phyloP scores from a whole-genome alignment of 1,140 invertebrate genomes.

The Aphaenogaster floridana region DNA sequence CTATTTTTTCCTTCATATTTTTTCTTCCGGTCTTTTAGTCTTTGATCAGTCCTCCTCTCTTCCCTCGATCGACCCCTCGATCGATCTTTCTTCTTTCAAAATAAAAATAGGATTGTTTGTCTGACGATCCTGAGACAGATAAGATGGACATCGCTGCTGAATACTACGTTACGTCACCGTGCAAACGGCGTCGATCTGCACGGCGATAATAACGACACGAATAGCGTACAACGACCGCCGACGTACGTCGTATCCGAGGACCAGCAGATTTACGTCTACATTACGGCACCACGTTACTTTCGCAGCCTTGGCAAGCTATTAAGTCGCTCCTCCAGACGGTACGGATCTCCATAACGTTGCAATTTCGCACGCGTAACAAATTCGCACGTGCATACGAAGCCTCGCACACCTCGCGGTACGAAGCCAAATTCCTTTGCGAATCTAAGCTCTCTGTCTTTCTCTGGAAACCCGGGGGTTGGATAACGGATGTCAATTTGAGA shows the following conservation, averaged over 20 bases:
- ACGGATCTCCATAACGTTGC: conserved; percentile 45
- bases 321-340: conserved; percentile 82
- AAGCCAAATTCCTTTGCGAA: neutral
- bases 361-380: neutral
- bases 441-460: neutral
- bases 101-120: conserved; percentile 62
- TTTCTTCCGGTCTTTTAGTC: neutral
- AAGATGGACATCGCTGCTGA: conserved; percentile 83
- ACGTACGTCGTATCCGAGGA: conserved; percentile 69
- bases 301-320: conserved; percentile 81
- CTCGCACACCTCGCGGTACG: no score
- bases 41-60: neutral
- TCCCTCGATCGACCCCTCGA: neutral
- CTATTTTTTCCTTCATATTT: neutral
- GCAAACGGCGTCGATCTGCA: conserved; percentile 69
- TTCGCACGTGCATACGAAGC: neutral
- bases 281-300: conserved; percentile 82
- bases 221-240: conserved; percentile 43
- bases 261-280: conserved; percentile 81
- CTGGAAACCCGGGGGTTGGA: neutral
- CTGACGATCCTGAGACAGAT: conserved; percentile 78
- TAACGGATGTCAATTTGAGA: neutral
- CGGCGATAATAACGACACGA: conserved; percentile 69
- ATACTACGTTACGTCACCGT: conserved; percentile 74
- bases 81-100: neutral